Percentiles rank a stretch among this genome's conserved stretches.
Evolutionary conservation across 2,888 invertebrate genomes (phyloP).

Genomic region (Meliscaeva auricollis): DNA sequence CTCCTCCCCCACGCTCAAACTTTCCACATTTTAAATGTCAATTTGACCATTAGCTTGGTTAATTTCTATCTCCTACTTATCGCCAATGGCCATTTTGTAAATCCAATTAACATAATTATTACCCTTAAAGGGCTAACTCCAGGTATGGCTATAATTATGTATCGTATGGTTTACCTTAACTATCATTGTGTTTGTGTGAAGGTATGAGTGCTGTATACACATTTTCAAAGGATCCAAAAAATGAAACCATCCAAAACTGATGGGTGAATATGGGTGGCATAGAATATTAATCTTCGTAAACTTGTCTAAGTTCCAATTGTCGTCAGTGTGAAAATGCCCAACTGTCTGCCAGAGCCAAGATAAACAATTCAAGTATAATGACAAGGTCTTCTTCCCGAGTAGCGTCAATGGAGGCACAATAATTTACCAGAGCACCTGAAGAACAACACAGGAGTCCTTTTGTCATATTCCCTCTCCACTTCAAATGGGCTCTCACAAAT

Average conservation of each 20-base stretch:
- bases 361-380: slow-evolving; percentile 67
- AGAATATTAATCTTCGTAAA: background rate
- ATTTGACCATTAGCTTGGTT: too few relatives aligned
- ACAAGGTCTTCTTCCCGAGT: slow-evolving; percentile 13
- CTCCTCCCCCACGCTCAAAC: too few relatives aligned
- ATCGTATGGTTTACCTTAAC: too few relatives aligned
- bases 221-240: slow-evolving; percentile 1
- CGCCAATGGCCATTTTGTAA: too few relatives aligned
- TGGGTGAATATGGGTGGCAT: background rate
- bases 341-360: slow-evolving; percentile 67
- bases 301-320: slow-evolving; percentile 18
- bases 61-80: too few relatives aligned
- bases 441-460: background rate
- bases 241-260: background rate
- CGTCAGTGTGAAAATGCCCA: slow-evolving; percentile 71
- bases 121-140: too few relatives aligned
- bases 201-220: too few relatives aligned
- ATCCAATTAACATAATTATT: too few relatives aligned
- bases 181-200: too few relatives aligned
- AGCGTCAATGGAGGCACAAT: slow-evolving; percentile 23
- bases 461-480: background rate
- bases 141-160: too few relatives aligned
- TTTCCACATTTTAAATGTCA: too few relatives aligned
- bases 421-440: slow-evolving; percentile 26
- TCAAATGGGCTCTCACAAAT: slow-evolving; percentile 32